Percentiles rank a stretch among this genome's conserved stretches.
Conservation (phyloP, 64 coral and sea anemone genomes). For the Dendrophyllia cribrosa region DNA sequence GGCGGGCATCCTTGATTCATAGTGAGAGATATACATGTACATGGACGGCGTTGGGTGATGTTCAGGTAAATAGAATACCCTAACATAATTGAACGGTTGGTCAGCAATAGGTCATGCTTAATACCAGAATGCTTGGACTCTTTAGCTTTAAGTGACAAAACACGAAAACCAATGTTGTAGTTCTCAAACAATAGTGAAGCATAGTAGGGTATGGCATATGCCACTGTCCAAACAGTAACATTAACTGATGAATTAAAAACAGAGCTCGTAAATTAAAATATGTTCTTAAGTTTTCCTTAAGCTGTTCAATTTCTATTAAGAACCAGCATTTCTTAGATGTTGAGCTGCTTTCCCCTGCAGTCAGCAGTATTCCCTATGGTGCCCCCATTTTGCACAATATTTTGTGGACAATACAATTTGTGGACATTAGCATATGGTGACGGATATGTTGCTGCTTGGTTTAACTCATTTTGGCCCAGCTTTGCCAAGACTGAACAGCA, state of each 20-base stretch:
- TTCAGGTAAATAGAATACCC: no score
- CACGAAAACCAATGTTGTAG: constrained; percentile 42
- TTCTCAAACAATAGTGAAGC: constrained; percentile 36
- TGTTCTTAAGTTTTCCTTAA: no score
- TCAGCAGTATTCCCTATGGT: constrained; percentile 9
- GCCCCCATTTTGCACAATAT: constrained; percentile 59
- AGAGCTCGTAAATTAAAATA: no score
- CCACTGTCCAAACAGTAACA: constrained; percentile 49
- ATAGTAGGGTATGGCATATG: constrained; percentile 56
- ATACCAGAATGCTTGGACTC: no score
- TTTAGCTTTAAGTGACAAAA: constrained; percentile 53
- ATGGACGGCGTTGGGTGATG: constrained; percentile 23
- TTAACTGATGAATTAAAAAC: constrained; percentile 49
- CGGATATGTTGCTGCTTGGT: constrained; percentile 11
- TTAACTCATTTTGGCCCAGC: background rate
- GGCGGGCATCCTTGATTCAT: constrained; percentile 52
- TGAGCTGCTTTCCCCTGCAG: no score
- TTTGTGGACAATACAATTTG: no score
- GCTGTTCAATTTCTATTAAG: no score
- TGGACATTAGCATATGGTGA: constrained; percentile 66
- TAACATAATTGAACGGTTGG: constrained; percentile 66
- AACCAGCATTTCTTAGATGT: no score
- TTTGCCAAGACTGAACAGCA: constrained; percentile 9
- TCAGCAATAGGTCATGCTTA: no score
- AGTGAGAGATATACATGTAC: constrained; percentile 50